Conservation (phyloP, 2,113 vertebrate species). For the Rhinopomastus cyanomelas region DNA sequence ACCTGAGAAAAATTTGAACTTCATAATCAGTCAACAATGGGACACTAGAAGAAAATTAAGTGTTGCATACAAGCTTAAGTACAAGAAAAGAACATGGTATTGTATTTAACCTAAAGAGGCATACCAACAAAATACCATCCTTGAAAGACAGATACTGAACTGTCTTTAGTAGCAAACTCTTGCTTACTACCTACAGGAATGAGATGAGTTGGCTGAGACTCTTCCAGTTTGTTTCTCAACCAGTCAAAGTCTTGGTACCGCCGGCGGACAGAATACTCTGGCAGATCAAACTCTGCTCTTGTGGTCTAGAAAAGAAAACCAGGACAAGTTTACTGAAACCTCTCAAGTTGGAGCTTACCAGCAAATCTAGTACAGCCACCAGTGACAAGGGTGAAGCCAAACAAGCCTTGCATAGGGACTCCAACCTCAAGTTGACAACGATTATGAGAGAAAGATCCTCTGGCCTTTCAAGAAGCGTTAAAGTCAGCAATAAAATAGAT, state of each 20-base stretch:
- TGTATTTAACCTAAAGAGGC: background rate
- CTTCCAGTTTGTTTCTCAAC: constrained; percentile 93
- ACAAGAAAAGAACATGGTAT: background rate
- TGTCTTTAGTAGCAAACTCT: background rate
- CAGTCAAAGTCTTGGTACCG: constrained; percentile 99
- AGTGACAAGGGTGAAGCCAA: background rate
- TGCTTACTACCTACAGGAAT: constrained; percentile 92
- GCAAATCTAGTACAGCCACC: background rate
- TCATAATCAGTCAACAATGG: background rate
- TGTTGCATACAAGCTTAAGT: background rate
- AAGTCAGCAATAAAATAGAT: background rate
- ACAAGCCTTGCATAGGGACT: background rate
- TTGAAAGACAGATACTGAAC: background rate
- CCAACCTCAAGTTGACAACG: background rate
- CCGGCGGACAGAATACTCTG: constrained; percentile 91
- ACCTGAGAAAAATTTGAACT: background rate
- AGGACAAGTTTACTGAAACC: background rate
- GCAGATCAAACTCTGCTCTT: constrained; percentile 92
- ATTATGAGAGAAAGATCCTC: background rate
- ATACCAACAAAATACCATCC: background rate
- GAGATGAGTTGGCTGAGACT: constrained; percentile 95
- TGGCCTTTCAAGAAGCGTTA: background rate
- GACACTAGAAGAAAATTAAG: background rate
- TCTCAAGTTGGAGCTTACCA: background rate
- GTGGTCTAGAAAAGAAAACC: constrained; percentile 81